phyloP scores from a whole-genome alignment of 2,888 invertebrate genomes.

The Chironomus tentans region DNA sequence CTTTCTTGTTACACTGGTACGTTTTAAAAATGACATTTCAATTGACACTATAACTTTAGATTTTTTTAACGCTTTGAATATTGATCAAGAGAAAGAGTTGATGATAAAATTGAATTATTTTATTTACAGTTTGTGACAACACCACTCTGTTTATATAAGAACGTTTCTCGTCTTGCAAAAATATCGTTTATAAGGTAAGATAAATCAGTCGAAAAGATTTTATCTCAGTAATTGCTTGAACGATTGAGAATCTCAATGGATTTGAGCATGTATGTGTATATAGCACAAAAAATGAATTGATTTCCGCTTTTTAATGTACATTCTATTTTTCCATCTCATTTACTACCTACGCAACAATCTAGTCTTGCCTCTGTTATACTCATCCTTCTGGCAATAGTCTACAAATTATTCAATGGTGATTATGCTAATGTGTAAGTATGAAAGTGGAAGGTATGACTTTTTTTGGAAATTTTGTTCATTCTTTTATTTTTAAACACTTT shows the following conservation, averaged over 20 bases:
- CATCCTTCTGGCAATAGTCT: conserved; percentile 57
- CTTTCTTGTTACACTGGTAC: conserved; percentile 53
- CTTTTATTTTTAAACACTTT: too few relatives aligned
- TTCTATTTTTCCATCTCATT: conserved; percentile 39
- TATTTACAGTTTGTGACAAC: conserved; percentile 51
- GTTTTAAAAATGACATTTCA: background rate
- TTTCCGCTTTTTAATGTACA: conserved; percentile 30
- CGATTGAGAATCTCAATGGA: too few relatives aligned
- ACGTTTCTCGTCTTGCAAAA: conserved; percentile 48
- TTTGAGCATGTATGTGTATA: background rate
- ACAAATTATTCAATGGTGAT: conserved; percentile 41
- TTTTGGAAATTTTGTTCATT: too few relatives aligned
- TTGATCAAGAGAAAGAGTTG: background rate
- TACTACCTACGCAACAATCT: conserved; percentile 36
- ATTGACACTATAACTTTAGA: background rate
- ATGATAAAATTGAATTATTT: background rate
- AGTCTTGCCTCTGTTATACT: conserved; percentile 60
- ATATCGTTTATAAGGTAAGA: conserved; percentile 38
- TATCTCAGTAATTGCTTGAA: background rate
- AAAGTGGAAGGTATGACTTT: background rate
- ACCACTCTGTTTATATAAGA: conserved; percentile 69
- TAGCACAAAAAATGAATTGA: background rate
- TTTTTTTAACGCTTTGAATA: background rate
- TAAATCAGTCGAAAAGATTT: background rate
- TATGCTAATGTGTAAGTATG: conserved; percentile 56